Conservation (phyloP, 2,888 invertebrate genomes). For the Agrypnus murinus region DNA sequence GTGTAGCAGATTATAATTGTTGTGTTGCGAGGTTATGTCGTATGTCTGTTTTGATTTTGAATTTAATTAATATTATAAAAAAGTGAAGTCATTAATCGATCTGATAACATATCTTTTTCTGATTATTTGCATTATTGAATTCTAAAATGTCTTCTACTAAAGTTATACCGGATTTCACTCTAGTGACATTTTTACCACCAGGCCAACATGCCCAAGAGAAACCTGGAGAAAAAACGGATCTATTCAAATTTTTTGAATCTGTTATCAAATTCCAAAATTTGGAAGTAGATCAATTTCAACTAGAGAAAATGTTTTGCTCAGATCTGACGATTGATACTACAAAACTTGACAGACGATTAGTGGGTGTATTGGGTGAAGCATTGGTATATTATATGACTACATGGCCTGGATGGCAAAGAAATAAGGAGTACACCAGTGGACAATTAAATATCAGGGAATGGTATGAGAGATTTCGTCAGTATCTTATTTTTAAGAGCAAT, state of each 20-base stretch:
- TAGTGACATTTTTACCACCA: background rate
- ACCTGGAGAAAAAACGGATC: background rate
- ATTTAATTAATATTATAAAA: too few relatives aligned
- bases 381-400: slow-evolving; percentile 55
- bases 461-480: slow-evolving; percentile 49
- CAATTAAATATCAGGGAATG: slow-evolving; percentile 42
- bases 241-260: slow-evolving; percentile 17
- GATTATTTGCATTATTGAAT: too few relatives aligned
- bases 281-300: slow-evolving; percentile 6
- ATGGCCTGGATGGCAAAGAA: slow-evolving; percentile 56
- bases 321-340: slow-evolving; percentile 44
- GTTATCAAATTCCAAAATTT: slow-evolving; percentile 6
- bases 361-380: slow-evolving; percentile 75
- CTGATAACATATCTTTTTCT: too few relatives aligned
- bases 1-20: too few relatives aligned
- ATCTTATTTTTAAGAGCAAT: slow-evolving; percentile 49
- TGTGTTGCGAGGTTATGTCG: too few relatives aligned
- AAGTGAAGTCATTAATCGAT: too few relatives aligned
- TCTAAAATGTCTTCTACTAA: slow-evolving; percentile 9
- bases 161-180: background rate
- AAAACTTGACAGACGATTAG: slow-evolving; percentile 66
- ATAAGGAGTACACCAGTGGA: slow-evolving; percentile 26
- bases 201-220: background rate
- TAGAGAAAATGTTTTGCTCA: slow-evolving; percentile 38
- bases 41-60: too few relatives aligned